Evolutionary conservation across 92 coral and sea anemone genomes (phyloP).

Genomic region (Zoanthus solanderi): DNA sequence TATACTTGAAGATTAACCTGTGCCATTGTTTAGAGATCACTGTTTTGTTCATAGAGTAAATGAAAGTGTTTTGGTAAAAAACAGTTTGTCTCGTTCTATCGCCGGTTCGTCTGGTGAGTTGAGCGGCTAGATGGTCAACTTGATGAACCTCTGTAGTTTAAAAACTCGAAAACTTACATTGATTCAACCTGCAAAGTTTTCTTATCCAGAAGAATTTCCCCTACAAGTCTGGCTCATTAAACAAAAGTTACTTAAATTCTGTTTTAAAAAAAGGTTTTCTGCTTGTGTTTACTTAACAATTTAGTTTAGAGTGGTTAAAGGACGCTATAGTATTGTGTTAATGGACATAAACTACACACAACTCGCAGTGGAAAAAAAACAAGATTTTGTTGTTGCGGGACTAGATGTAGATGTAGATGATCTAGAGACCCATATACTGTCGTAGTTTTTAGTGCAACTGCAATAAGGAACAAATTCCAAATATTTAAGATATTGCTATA

Average conservation of each 20-base stretch:
- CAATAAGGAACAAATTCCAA: not conserved
- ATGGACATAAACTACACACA: not conserved
- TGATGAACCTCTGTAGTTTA: no score
- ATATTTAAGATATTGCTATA: not conserved
- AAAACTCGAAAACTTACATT: no score
- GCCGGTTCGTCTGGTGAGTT: not conserved
- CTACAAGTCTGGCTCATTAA: not conserved
- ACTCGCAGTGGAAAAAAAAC: not conserved
- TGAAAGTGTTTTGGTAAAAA: not conserved
- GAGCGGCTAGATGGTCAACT: not conserved
- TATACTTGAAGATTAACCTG: not conserved
- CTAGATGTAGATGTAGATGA: not conserved
- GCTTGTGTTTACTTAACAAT: not conserved
- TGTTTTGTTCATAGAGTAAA: not conserved
- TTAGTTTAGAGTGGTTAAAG: conserved; percentile 12
- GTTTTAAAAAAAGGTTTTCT: not conserved
- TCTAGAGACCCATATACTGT: not conserved
- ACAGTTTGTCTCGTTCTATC: not conserved
- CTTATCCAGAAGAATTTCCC: not conserved
- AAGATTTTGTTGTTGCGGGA: no score
- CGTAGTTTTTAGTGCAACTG: not conserved
- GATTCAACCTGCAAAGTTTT: no score
- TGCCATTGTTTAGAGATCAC: not conserved
- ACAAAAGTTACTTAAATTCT: not conserved
- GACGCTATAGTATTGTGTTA: not conserved